A percentile compares a stretch with the other conserved stretches of the same genome.
These are phyloP conservation scores for Ectropis crepuscularia DNA, from an alignment of 2,888 invertebrate species.

Conservation along the genomic window DNA sequence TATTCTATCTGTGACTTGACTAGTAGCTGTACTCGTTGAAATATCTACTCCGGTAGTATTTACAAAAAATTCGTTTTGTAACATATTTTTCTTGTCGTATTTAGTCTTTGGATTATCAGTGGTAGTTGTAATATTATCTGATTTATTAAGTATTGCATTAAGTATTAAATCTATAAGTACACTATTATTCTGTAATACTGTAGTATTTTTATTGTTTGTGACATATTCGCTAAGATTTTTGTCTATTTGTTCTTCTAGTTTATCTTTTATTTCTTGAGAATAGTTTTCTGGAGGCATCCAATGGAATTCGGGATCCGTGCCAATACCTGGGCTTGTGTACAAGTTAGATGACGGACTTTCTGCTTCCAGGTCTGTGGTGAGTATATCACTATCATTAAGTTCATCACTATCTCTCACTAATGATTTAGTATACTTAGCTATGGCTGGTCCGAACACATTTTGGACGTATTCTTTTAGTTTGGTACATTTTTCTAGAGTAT, in stretches of 20 bases:
- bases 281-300: conserved; percentile 62
- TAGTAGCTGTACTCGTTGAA: conserved; percentile 17
- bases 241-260: conserved; percentile 57
- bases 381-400: conserved; percentile 25
- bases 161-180: conserved; percentile 50
- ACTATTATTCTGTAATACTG: conserved; percentile 43
- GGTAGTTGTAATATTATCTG: conserved; percentile 6
- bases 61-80: conserved; percentile 3
- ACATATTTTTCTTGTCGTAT: conserved; percentile 5
- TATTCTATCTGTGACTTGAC: conserved; percentile 14
- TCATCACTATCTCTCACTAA: conserved; percentile 30
- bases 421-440: conserved; percentile 68
- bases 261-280: conserved; percentile 55
- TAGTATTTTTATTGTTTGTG: conserved; percentile 26
- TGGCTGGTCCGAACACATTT: conserved; percentile 86
- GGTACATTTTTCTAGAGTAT: conserved; percentile 86
- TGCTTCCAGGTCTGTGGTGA: neutral
- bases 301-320: conserved; percentile 55
- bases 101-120: conserved; percentile 18
- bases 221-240: conserved; percentile 38
- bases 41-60: conserved; percentile 22
- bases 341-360: conserved; percentile 18
- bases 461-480: conserved; percentile 85
- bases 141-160: conserved; percentile 34
- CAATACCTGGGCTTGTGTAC: conserved; percentile 37